Base-by-base conservation (phyloP, 2,888 invertebrate species). In the Stramonita haemastoma region DNA sequence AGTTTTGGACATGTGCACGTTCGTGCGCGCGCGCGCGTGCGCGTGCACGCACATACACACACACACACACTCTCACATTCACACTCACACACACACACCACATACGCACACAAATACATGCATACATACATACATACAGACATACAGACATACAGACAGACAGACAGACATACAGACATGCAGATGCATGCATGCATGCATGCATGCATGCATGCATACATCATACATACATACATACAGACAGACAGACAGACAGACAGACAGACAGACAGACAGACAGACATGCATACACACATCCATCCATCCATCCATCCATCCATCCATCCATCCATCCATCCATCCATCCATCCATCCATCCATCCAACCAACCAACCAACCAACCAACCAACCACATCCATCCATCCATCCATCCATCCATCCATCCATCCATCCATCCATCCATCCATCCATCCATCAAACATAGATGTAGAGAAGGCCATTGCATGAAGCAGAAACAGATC, bases 331-430 rank as follows among this genome's bases (percentile, higher is more conserved):
- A 60, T 15, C 6, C 19, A 73, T 73, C 73, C 73, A 73, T 73
- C 73, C 73, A 73, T 73, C 73, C 73, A 73, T 73, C 73, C 73
- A 73, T 73, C 73, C 73, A 73, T 73, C 73, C 73, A 73, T 73
- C 73, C 73, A n/a, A n/a, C n/a, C n/a, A n/a, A n/a, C n/a, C n/a
- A n/a, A n/a, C n/a, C n/a, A n/a, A n/a, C n/a, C n/a, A n/a, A n/a
- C n/a, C n/a, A n/a, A n/a, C n/a, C n/a, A n/a, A n/a, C n/a, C n/a
- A n/a, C n/a, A 73, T 73, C 73, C 73, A 73, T 73, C 73, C 73
- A 73, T 73, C 73, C 73, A 73, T 73, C 73, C 73, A 73, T 73
- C 73, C 73, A 73, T 73, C 73, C 73, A 73, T 73, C 73, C 73
- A 73, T 73, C 73, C 73, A 73, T 73, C 73, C 73, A 73, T 73